Evolutionary conservation across 2,888 invertebrate genomes (phyloP).

Genomic region (Pseudococcus jackbeardsleyi): DNA sequence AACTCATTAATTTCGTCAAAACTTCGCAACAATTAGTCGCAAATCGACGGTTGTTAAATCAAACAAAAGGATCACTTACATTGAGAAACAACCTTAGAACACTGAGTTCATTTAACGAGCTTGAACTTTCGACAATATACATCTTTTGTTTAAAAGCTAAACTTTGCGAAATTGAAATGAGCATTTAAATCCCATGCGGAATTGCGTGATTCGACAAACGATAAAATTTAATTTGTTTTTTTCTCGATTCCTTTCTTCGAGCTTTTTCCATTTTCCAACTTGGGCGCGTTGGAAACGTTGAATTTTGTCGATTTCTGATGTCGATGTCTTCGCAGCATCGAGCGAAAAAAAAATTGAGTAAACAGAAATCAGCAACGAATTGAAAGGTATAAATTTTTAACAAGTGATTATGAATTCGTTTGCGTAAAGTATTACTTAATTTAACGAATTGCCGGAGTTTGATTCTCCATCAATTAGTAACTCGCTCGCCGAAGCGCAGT

Average conservation of each 20-base stretch:
- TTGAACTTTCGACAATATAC: conserved; percentile 35
- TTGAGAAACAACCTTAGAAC: conserved; percentile 29
- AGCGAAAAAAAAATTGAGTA: conserved; percentile 1
- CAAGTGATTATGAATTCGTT: conserved; percentile 34
- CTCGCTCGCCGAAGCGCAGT: neutral
- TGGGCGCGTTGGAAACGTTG: neutral
- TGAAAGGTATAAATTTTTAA: conserved; percentile 17
- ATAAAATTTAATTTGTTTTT: conserved; percentile 47
- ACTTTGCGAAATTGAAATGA: conserved; percentile 49
- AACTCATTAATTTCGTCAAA: conserved; percentile 48
- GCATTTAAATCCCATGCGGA: conserved; percentile 52
- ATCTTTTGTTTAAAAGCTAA: conserved; percentile 43
- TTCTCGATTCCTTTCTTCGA: neutral
- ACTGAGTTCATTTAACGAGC: conserved; percentile 26
- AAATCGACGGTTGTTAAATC: conserved; percentile 48
- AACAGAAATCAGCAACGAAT: neutral
- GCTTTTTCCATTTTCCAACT: neutral
- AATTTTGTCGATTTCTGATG: neutral
- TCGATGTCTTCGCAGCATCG: neutral
- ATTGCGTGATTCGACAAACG: conserved; percentile 45
- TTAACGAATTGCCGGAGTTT: conserved; percentile 4
- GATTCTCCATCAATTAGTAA: conserved; percentile 25
- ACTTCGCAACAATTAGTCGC: conserved; percentile 23
- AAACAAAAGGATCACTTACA: conserved; percentile 49
- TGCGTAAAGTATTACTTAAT: conserved; percentile 17